Conservation (phyloP, 1,140 invertebrate species). For the Agraylea sexmaculata region DNA sequence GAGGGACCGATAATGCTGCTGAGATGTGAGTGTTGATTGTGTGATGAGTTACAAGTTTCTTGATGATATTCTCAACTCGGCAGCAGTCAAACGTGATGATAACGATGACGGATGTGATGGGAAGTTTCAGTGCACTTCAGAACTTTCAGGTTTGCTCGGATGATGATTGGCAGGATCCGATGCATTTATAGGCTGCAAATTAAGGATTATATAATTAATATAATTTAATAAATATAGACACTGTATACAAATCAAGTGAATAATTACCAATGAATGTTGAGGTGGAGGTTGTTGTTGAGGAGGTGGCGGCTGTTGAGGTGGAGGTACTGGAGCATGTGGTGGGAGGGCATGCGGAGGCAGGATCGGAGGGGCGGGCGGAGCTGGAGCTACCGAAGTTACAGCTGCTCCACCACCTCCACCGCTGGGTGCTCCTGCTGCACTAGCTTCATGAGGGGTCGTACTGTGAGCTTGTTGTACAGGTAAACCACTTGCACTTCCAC, state of each 20-base stretch:
- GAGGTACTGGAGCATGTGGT: constrained; percentile 12
- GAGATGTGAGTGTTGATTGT: constrained; percentile 9
- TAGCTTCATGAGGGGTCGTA: constrained; percentile 59
- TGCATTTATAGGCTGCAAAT: constrained; percentile 47
- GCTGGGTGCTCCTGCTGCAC: constrained; percentile 44
- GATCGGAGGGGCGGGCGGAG: constrained; percentile 23
- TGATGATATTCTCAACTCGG: too few species aligned
- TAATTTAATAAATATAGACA: too few species aligned
- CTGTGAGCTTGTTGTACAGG: constrained; percentile 64
- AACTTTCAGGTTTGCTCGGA: constrained; percentile 46
- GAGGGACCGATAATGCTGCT: too few species aligned
- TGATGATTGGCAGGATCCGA: constrained; percentile 52
- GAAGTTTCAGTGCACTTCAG: constrained; percentile 39
- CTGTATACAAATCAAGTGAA: too few species aligned
- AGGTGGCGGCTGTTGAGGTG: constrained; percentile 11
- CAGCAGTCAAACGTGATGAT: constrained; percentile 9
- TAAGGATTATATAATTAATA: constrained; percentile 16
- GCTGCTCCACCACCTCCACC: constrained; percentile 36
- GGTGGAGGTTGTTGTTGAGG: constrained; percentile 15
- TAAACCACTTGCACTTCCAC: constrained; percentile 56
- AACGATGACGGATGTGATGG: neutral
- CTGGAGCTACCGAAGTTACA: constrained; percentile 34
- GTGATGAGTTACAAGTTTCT: too few species aligned
- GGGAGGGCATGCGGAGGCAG: constrained; percentile 13
- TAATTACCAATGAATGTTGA: constrained; percentile 17